Evolutionary conservation across 2,113 vertebrate species (phyloP), one percentile per base, ranked within the genome.

Genomic region (Cinclus mexicanus): DNA sequence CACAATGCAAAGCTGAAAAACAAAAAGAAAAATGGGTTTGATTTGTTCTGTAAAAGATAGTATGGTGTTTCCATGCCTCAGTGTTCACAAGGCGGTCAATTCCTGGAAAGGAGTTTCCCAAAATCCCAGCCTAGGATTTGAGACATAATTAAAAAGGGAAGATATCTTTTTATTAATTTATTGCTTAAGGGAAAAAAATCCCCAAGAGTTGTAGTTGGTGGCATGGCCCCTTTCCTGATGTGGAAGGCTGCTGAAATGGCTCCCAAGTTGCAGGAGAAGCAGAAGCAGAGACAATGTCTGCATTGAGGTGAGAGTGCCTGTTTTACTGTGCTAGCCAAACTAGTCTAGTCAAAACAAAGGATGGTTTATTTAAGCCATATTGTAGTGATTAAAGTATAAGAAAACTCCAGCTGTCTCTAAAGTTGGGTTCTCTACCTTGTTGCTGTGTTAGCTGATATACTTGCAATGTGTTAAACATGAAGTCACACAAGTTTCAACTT

Each of bases 281-380:
- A 67, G 47, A 69, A 93, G 35, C 52, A 79, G 46, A 67, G 65
- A 95, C 89, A 95, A 97, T 76, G 63, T 87, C 84, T 76, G 61
- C 74, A 94, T 89, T 95, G 89, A 93, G 71, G 39, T 53, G 53
- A 64, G 71, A 77, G 29, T 0, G n/a, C 84, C 70, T 95, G 91
- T 72, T 72, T 95, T 85, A 46, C 74, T 81, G 50, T n/a, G 81
- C 60, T 83, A 92, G 72, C 28, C 79, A 82, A 94, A 88, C 65
- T 46, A 92, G 83, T 26, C 89, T 78, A 89, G 70, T 82, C 72
- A 59, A 97, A 97, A 97, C 94, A 88, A 93, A 86, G 47, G 64
- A 82, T 56, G 72, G 90, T 37, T 78, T 65, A 96, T 90, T 69
- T 91, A 90, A 94, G 88, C 90, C 91, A 81, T 85, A 95, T 46